A percentile compares a stretch with the other conserved stretches of the same genome.
Conservation (phyloP, 1,140 invertebrate species). For the Globodera rostochiensis region DNA sequence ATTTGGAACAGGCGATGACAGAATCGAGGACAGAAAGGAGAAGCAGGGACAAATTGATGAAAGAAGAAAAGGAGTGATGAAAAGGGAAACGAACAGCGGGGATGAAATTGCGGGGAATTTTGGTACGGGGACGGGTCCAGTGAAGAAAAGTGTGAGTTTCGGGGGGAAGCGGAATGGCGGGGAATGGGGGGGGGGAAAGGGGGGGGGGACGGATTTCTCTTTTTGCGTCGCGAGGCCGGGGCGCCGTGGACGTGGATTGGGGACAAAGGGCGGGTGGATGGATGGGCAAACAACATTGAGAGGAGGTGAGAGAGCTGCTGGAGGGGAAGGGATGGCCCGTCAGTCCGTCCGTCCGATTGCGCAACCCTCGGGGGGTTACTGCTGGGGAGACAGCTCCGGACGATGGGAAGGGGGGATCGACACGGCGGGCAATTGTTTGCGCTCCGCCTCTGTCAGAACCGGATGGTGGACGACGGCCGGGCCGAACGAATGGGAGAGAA, state of each 20-base stretch:
- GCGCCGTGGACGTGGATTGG: neutral
- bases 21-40: neutral
- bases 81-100: too few relatives aligned
- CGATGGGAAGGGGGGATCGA: neutral
- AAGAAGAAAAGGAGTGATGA: too few relatives aligned
- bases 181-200: too few relatives aligned
- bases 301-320: neutral
- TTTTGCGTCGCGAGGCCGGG: too few relatives aligned
- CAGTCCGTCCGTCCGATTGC: neutral
- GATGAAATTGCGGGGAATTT: too few relatives aligned
- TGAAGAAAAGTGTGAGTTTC: too few relatives aligned
- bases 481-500: neutral
- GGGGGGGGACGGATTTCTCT: too few relatives aligned
- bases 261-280: neutral
- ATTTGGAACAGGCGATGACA: too few relatives aligned
- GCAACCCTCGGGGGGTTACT: neutral
- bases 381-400: neutral
- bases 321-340: neutral
- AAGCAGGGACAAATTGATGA: too few relatives aligned
- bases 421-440: neutral
- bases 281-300: neutral
- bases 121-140: too few relatives aligned
- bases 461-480: neutral
- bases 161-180: too few relatives aligned
- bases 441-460: neutral